Evolutionary conservation across 2,797 vertebrate species (phyloP), one percentile per base, ranked within the genome.

Genomic region (Cossypha heuglini): DNA sequence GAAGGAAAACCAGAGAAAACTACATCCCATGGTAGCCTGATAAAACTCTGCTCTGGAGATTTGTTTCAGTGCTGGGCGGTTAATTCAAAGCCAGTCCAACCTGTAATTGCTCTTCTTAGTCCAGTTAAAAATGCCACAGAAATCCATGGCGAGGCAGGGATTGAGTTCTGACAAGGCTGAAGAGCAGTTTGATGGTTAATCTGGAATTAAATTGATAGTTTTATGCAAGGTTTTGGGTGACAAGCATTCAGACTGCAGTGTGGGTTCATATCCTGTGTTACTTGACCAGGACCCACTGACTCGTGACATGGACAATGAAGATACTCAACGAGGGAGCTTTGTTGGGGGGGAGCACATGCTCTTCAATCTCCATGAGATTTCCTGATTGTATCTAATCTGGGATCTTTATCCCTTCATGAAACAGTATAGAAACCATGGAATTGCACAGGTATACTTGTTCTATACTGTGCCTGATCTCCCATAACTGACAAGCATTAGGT

Each of bases 251-350:
- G 18, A 42, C 8, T 61, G 15, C 8, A 45, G 6, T 38, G n/a
- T 37, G 37, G n/a, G 12, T 26, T 87, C 1, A 0, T 55, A 25
- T 22, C 38, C 12, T 31, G 3, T 9, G 9, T n/a, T 63, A 11
- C 11, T 67, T 74, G 59, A 45, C 22, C 9, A 46, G 52, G 25
- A 85, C 3, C 3, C 10, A 9, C 10, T 35, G 16, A 17, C 28
- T 29, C 31, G 9, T 35, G 24, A 26, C 7, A 11, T 1, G 2
- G 18, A 26, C 49, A 57, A 13, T 42, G 21, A 28, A 52, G 78
- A 63, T 9, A 58, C 22, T 51, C 9, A 40, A 0, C 0, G 0
- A 19, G 9, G 13, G 38, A 69, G 11, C 6, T 81, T 37, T 61
- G 13, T 1, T 29, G 4, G 7, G 12, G 6, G 11, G 22, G 3